A percentile compares a stretch with the other conserved stretches of the same genome.
phyloP scores from a whole-genome alignment of 2,113 vertebrate genomes.

The Centrocercus urophasianus region DNA sequence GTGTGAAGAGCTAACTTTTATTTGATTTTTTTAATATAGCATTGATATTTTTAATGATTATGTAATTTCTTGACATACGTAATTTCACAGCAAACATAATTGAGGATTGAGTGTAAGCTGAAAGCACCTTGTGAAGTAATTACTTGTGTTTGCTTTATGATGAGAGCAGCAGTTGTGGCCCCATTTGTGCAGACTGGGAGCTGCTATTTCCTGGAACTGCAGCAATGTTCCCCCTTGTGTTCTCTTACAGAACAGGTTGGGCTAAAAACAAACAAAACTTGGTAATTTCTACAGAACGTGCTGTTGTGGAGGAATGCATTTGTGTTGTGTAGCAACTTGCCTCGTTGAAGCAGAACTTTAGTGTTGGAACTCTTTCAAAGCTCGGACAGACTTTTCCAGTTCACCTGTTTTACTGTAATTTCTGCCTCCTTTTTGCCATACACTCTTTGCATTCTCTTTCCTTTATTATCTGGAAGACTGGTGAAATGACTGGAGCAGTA shows the following conservation, averaged over 20 bases:
- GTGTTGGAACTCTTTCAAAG: not conserved
- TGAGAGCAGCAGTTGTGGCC: not conserved
- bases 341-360: not conserved
- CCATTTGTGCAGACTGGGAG: not conserved
- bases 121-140: not conserved
- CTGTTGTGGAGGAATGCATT: not conserved
- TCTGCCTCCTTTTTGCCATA: not conserved
- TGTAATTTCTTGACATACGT: not conserved
- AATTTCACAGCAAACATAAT: not conserved
- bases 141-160: not conserved
- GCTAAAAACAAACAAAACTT: not conserved
- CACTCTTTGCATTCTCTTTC: not conserved
- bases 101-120: not conserved
- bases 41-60: not conserved
- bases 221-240: accelerated
- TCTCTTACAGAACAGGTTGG: not conserved
- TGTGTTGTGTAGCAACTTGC: not conserved
- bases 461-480: not conserved
- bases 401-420: not conserved
- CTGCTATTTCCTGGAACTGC: not conserved
- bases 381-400: not conserved
- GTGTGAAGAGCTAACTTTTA: not conserved
- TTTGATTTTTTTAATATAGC: not conserved
- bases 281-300: not conserved
- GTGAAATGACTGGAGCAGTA: not conserved